Percentiles rank a stretch among this genome's conserved stretches.
Evolutionary conservation across 2,888 invertebrate genomes (phyloP).

Genomic region (Oligia strigilis): DNA sequence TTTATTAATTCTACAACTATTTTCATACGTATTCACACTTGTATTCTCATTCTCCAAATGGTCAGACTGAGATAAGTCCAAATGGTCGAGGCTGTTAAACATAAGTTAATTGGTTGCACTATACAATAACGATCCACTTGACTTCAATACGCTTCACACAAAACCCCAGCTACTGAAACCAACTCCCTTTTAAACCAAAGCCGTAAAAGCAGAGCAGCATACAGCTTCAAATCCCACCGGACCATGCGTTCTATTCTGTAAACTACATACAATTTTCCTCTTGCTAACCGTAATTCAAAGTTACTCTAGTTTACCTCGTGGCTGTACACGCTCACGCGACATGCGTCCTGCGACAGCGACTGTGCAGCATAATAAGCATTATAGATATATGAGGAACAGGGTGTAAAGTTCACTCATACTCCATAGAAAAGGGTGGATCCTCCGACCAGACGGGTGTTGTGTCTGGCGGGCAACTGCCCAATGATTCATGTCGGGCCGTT

Average conservation of each 20-base stretch:
- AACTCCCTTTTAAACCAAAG: background rate
- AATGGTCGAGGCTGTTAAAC: background rate
- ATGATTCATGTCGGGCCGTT: too few species aligned
- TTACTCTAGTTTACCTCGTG: slow-evolving; percentile 33
- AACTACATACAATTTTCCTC: slow-evolving; percentile 36
- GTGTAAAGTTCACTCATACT: too few species aligned
- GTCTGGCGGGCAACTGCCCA: too few species aligned
- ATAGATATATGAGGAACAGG: too few species aligned
- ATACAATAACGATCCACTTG: background rate
- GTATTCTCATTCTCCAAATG: background rate
- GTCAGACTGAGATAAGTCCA: background rate
- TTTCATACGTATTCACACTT: background rate
- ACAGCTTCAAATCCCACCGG: slow-evolving; percentile 1
- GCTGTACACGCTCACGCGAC: background rate
- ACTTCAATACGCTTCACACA: background rate
- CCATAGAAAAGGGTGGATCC: too few species aligned
- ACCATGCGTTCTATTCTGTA: slow-evolving; percentile 23
- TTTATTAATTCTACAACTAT: background rate
- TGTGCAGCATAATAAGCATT: too few species aligned
- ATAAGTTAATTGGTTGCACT: background rate
- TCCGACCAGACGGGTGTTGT: too few species aligned
- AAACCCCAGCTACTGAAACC: background rate
- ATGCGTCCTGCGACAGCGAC: background rate
- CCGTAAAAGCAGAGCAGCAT: slow-evolving; percentile 2
- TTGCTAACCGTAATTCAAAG: slow-evolving; percentile 49